Evolutionary conservation across 2,888 invertebrate genomes (phyloP).

Genomic region (Apamea epomidion): DNA sequence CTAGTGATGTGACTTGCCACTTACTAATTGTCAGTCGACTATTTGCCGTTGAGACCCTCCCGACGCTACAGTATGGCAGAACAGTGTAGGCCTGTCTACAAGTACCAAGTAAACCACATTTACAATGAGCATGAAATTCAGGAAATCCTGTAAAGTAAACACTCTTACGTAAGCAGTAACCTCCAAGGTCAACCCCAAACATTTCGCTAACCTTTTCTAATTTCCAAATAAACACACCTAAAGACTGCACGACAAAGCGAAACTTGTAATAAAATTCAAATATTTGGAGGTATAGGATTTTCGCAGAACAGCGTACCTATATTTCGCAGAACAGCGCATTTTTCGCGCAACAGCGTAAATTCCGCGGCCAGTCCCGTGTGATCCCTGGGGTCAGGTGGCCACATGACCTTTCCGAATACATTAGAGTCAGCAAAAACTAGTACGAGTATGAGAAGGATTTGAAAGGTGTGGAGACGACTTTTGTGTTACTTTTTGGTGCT

Average conservation of each 20-base stretch:
- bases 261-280: constrained; percentile 61
- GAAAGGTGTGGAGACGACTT: constrained; percentile 30
- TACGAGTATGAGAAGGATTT: constrained; percentile 16
- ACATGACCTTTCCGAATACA: constrained; percentile 56
- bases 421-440: constrained; percentile 62
- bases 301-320: constrained; percentile 1
- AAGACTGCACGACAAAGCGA: constrained; percentile 31
- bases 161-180: constrained; percentile 2
- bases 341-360: constrained; percentile 39
- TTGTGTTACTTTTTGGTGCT: background rate
- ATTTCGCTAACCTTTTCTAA: constrained; percentile 23
- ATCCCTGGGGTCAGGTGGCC: constrained; percentile 56
- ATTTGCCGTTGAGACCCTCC: too few species aligned
- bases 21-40: too few species aligned
- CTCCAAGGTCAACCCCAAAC: constrained; percentile 22
- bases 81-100: too few species aligned
- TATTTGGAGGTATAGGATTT: constrained; percentile 45
- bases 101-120: too few species aligned
- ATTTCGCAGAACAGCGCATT: constrained; percentile 31
- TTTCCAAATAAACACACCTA: constrained; percentile 40
- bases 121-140: constrained; percentile 1
- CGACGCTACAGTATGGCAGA: too few species aligned
- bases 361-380: constrained; percentile 32
- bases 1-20: too few species aligned
- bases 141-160: background rate